A percentile compares a stretch with the other conserved stretches of the same genome.
These are phyloP conservation scores for Melanophora roralis DNA, from an alignment of 2,888 invertebrate species.

Conservation along the genomic window DNA sequence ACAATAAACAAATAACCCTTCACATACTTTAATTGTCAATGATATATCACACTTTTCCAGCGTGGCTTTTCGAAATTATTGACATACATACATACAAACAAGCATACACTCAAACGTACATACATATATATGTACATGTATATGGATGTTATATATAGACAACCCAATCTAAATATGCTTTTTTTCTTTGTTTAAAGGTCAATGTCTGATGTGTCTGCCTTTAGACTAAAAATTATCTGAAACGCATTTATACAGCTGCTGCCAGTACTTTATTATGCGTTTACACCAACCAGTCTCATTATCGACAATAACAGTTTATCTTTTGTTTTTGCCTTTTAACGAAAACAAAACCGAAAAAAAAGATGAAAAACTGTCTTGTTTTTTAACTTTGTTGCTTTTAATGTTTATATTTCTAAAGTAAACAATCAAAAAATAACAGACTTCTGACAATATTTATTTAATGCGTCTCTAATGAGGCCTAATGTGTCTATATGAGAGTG, in stretches of 20 bases:
- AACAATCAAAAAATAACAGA: background rate
- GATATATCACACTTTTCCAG: too few relatives aligned
- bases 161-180: background rate
- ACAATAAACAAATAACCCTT: too few relatives aligned
- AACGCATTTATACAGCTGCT: background rate
- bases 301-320: background rate
- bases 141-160: too few relatives aligned
- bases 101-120: too few relatives aligned
- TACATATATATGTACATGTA: too few relatives aligned
- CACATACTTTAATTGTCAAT: too few relatives aligned
- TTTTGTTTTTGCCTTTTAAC: background rate
- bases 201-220: background rate
- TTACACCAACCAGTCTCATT: background rate
- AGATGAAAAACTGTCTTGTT: background rate
- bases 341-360: background rate
- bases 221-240: background rate
- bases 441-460: background rate
- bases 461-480: background rate
- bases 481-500: background rate
- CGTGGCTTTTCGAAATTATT: too few relatives aligned
- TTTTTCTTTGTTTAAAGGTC: background rate
- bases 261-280: background rate
- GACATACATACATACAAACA: too few relatives aligned
- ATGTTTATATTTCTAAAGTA: background rate
- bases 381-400: background rate